Base-by-base conservation (phyloP, 2,888 invertebrate genomes). In the Fragum fragum region DNA sequence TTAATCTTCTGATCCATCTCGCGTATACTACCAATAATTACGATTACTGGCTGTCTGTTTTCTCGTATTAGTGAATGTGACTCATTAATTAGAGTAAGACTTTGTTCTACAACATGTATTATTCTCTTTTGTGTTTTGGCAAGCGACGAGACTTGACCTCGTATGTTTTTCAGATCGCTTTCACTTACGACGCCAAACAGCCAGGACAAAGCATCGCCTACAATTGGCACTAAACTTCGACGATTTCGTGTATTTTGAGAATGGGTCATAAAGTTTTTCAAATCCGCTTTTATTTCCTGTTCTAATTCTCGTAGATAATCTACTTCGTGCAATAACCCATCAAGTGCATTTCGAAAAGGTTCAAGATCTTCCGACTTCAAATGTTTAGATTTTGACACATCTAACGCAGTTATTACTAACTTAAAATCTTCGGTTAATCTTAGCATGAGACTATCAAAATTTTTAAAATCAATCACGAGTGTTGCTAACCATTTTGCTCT, bases 401-500 rank as follows among this genome's bases (percentile, higher is more conserved):
- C n/a, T 5, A 61, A 29, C 6, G 16, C 32, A 7, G 61, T 28
- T 16, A 26, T 29, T 26, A 18, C 32, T 29, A 14, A 16, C 2
- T 61, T 29, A 11, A 61, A 26, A 26, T 61, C 61, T 61, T 61
- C 16, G 11, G 21, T 3, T 11, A 61, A 14, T 29, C 6, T 26
- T 26, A 9, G 6, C 57, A 57, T 57, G 5, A 57, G 23, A 26
- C 23, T n/a, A 5, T 26, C 26, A 26, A 57, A 21, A n/a, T 23
- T 23, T 7, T 57, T 5, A 23, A 57, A 57, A 26, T 57, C 57
- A 14, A 26, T 23, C 1, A 61, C 61, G 6, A 61, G 6, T 2
- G 61, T 61, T 2, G 61, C 61, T 29, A 61, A 18, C 61, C 61
- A 61, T 61, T 14, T 61, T 16, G 61, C 61, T 61, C 61, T 28